These are phyloP conservation scores for Cephalophus harveyi DNA, from an alignment of 2,113 vertebrate species.

Conservation along the genomic window DNA sequence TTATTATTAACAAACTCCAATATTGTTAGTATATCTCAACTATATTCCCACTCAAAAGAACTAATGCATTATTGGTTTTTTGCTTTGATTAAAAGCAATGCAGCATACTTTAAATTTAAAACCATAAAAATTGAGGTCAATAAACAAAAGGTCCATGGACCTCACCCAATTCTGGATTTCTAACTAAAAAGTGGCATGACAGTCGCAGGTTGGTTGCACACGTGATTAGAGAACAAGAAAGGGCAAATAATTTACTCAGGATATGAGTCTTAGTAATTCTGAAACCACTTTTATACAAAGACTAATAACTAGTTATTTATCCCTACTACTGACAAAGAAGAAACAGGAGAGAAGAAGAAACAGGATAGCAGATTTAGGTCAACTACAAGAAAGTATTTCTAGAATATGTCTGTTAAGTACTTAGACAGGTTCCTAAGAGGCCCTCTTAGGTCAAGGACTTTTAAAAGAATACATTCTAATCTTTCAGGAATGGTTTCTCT, in stretches of 20 bases:
- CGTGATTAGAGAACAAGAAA: not conserved
- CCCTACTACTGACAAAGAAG: not conserved
- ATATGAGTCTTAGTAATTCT: not conserved
- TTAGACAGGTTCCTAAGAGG: not conserved
- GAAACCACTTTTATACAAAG: not conserved
- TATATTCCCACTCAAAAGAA: slow-evolving; percentile 22
- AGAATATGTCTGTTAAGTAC: not conserved
- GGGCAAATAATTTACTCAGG: not conserved
- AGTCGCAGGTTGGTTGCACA: not conserved
- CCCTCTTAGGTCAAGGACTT: not conserved
- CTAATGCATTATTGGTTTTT: not conserved
- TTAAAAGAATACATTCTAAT: not conserved
- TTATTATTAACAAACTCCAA: not conserved
- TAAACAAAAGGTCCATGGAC: not conserved
- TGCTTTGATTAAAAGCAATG: not conserved
- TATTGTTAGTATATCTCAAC: not conserved
- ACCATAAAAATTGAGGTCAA: not conserved
- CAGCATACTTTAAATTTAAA: not conserved
- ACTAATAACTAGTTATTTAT: not conserved
- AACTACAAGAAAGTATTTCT: slow-evolving; percentile 10
- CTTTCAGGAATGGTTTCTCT: not conserved
- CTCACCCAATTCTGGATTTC: not conserved
- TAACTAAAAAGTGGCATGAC: not conserved
- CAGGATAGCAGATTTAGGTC: not conserved
- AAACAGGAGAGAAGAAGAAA: not conserved